phyloP scores from a whole-genome alignment of 2,888 invertebrate genomes.

The Leptura quadrifasciata region DNA sequence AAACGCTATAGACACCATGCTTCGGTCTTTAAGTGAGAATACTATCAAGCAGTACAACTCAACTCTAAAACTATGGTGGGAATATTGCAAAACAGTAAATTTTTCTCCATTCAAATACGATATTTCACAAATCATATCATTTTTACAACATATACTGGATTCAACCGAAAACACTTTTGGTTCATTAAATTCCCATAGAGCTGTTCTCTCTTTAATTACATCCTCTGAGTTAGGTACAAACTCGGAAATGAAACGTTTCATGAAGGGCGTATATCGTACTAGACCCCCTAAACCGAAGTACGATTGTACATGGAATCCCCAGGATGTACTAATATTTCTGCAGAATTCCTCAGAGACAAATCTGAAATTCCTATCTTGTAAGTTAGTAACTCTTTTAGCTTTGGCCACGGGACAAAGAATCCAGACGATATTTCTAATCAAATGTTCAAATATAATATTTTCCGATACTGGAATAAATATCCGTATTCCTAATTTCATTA shows the following conservation, averaged over 20 bases:
- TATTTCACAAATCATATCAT: background rate
- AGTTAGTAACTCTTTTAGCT: conserved; percentile 32
- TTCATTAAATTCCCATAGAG: too few relatives aligned
- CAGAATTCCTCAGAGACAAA: background rate
- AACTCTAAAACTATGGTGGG: background rate
- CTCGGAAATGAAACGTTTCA: conserved; percentile 30
- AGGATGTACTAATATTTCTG: background rate
- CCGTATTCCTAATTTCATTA: background rate
- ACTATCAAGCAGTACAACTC: background rate
- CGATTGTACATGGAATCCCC: too few relatives aligned
- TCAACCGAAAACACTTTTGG: too few relatives aligned
- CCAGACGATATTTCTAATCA: conserved; percentile 36
- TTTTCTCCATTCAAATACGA: background rate
- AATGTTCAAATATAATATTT: conserved; percentile 32
- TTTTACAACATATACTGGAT: too few relatives aligned
- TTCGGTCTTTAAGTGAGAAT: background rate
- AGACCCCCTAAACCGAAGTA: conserved; percentile 11
- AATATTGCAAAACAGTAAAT: background rate
- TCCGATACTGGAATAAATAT: background rate
- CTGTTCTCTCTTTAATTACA: background rate
- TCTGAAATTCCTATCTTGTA: conserved; percentile 22
- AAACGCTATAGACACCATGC: background rate
- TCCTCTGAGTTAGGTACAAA: background rate
- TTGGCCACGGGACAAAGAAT: conserved; percentile 34
- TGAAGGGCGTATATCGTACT: conserved; percentile 29